phyloP scores from a whole-genome alignment of 2,888 invertebrate genomes.

The Ornithoptera priamus region DNA sequence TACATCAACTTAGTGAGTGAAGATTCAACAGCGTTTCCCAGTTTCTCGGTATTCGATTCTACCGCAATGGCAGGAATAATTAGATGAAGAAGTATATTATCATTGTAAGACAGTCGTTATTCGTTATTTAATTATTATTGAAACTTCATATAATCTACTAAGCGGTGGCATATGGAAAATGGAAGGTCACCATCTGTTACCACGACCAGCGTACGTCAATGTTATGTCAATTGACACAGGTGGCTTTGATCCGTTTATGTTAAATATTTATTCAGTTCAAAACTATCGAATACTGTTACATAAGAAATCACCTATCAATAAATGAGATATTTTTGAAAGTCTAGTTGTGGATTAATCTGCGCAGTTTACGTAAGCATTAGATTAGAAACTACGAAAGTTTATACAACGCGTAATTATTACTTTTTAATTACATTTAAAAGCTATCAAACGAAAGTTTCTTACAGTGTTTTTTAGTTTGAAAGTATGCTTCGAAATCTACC shows the following conservation, averaged over 20 bases:
- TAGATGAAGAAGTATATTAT: neutral
- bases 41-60: no score
- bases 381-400: constrained; percentile 1
- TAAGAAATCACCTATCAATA: neutral
- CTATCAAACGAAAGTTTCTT: neutral
- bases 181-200: constrained; percentile 14
- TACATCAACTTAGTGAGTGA: no score
- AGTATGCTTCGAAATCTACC: neutral
- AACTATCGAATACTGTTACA: neutral
- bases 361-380: neutral
- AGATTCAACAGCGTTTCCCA: no score
- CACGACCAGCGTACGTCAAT: constrained; percentile 18
- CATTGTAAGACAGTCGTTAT: neutral
- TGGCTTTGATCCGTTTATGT: neutral
- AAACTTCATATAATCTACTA: neutral
- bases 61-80: no score
- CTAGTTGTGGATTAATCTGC: neutral
- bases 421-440: neutral
- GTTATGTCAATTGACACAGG: constrained; percentile 27
- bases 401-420: neutral
- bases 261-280: neutral
- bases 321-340: neutral
- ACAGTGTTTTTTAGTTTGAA: neutral
- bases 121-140: neutral
- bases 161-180: neutral